Base-by-base conservation (phyloP, 2,888 invertebrate species). In the Pachycephus smyrnensis region DNA sequence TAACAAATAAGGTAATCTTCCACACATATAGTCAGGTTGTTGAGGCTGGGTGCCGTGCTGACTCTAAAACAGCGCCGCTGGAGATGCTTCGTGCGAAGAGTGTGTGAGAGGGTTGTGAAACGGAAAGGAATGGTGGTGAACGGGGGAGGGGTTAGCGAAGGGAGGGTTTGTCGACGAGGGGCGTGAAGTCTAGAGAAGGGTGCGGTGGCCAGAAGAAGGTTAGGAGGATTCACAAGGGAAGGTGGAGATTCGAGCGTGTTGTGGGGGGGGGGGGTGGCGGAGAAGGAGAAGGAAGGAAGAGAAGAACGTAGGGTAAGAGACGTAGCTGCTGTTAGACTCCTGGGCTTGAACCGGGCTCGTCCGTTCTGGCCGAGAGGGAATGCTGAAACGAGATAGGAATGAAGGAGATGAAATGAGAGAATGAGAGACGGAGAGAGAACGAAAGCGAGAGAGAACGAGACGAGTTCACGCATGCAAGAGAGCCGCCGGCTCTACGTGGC, bases 1-100 rank as follows among this genome's bases (percentile, higher is more conserved):
- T 90, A 89, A 89, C 89, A 90, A 90, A 90, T 90, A 90, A 90
- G 89, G 89, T 90, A 90, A 90, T 90, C 89, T 90, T 86, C 89
- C 85, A 83, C 88, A 89, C 88, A 89, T 90, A 89, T 88, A 88
- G 87, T 86, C 80, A 80, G 86, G 85, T 85, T 88, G 90, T 89
- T 88, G 86, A 87, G 85, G 84, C 84, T 83, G 86, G 84, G 83
- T 86, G 87, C 85, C 83, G 84, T 80, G 81, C 87, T 89, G 90
- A 90, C 90, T 90, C 84, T 86, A 88, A 90, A 90, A 85, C 83
- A 86, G 85, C 74, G 68, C 30, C 73, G 76, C 68, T 71, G 73
- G 76, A 71, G 30, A 76, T 37, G 55, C 73, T 73, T 73, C 73
- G 68, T 32, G 75, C 77, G 68, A 73, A 69, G 73, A 76, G 78